Base-by-base conservation (phyloP, 2,113 vertebrate species). In the Etia nguti region DNA sequence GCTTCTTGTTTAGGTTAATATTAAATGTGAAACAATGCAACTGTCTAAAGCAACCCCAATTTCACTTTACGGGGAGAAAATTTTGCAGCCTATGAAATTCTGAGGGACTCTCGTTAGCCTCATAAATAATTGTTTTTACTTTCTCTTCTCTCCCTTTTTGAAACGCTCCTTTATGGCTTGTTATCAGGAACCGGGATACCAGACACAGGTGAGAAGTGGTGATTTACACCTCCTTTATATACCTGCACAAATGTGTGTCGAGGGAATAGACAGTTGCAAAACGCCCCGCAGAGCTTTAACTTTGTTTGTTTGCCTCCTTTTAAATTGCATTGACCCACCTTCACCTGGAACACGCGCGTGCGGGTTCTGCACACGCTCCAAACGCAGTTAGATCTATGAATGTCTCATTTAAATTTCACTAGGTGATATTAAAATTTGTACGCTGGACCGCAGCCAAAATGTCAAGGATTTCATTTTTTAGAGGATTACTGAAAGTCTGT, bases 111-210 rank as follows among this genome's bases (percentile, higher is more conserved):
- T 89, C 15, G 8, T 90, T 84, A 85, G 80, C 79, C 52, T 88
- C 73, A 81, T 84, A 85, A 95, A 83, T 94, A 87, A 89, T 86
- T 83, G 68, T 90, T 92, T 88, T 90, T 86, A 70, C 52, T 34
- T 54, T 90, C 73, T 87, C 16, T 89, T 86, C 79, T 90, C 80
- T 89, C 73, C 88, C 60, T 34, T 88, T 94, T 94, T 80, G 88
- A 83, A 90, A 91, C 4, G n/a, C 85, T 87, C 83, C 70, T 81
- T 50, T 22, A 62, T 89, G 89, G 89, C 81, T 82, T 79, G 11
- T 88, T 84, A 91, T 90, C 96, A 99, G 99, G 96, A 99, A 99
- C 93, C 97, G 98, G 96, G 99, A 99, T 93, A 98, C 98, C 89
- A 97, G 99, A 92, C 99, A 99, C 96, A 99, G 98, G 99, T 99